Percentiles rank a stretch among this genome's conserved stretches.
These are phyloP conservation scores for Tupaia tana DNA, from an alignment of 2,113 vertebrate species.

Conservation along the genomic window DNA sequence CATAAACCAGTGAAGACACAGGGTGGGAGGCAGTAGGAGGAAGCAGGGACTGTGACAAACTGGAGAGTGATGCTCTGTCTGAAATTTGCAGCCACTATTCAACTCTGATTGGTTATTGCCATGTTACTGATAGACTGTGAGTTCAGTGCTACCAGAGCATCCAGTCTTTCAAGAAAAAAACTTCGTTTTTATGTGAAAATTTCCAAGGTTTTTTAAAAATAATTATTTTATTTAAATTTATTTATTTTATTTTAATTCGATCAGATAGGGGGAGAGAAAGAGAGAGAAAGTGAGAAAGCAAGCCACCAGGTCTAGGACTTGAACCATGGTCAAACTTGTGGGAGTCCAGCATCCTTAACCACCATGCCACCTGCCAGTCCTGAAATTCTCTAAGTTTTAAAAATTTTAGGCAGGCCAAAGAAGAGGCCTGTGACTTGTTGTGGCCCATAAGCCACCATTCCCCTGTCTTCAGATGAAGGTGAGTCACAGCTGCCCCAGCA, in stretches of 20 bases:
- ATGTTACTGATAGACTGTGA: background rate
- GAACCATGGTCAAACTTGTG: too few relatives aligned
- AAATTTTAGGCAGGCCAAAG: background rate
- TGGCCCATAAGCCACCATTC: background rate
- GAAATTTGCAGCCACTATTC: background rate
- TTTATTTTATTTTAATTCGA: too few relatives aligned
- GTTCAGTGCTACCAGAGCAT: background rate
- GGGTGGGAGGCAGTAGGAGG: background rate
- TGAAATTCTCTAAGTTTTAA: background rate
- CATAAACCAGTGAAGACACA: background rate
- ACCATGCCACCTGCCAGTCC: too few relatives aligned
- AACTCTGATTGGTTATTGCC: background rate
- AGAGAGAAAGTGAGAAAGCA: too few relatives aligned
- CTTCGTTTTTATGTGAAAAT: background rate
- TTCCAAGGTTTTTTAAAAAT: background rate
- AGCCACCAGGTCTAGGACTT: too few relatives aligned
- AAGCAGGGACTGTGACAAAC: background rate
- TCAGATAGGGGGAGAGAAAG: too few relatives aligned
- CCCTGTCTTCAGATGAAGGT: background rate
- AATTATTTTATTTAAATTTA: too few relatives aligned
- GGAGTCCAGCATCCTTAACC: too few relatives aligned
- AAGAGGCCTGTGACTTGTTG: background rate
- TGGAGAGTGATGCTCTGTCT: background rate
- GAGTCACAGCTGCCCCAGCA: fast-evolving
- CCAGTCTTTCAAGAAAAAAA: background rate